phyloP scores from a whole-genome alignment of 2,797 vertebrate genomes.

The Melopsittacus undulatus region DNA sequence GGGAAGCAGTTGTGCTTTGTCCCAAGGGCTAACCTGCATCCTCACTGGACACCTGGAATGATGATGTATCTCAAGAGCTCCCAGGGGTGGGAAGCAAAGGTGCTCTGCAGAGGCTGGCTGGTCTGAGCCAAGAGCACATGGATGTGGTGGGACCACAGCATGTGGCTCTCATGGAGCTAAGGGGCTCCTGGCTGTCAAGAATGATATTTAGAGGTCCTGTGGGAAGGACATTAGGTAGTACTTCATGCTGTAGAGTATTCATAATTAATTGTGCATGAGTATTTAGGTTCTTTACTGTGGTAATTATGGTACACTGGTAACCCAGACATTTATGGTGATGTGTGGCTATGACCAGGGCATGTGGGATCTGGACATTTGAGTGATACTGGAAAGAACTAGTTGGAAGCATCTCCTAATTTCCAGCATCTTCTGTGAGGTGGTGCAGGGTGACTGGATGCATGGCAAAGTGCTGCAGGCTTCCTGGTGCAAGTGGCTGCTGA shows the following conservation, averaged over 20 bases:
- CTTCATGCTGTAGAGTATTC: neutral
- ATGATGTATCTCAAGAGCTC: neutral
- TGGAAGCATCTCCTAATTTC: neutral
- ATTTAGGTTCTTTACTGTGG: neutral
- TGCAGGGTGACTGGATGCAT: neutral
- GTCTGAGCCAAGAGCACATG: neutral
- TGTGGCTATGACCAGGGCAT: neutral
- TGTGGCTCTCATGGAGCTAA: neutral
- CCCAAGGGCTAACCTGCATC: neutral
- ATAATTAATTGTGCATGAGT: neutral
- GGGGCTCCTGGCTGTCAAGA: neutral
- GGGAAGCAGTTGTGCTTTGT: neutral
- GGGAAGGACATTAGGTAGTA: neutral
- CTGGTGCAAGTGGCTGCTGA: neutral
- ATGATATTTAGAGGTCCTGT: neutral
- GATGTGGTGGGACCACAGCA: neutral
- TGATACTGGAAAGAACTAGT: neutral
- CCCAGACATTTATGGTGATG: neutral
- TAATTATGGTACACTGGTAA: neutral
- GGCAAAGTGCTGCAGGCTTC: neutral
- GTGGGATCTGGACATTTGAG: neutral
- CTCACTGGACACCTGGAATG: accelerated
- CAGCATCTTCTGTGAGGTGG: neutral
- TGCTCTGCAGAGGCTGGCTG: neutral
- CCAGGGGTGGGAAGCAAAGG: neutral